These are phyloP conservation scores for Zalophus californianus DNA, from an alignment of 2,797 vertebrate species.

Conservation along the genomic window DNA sequence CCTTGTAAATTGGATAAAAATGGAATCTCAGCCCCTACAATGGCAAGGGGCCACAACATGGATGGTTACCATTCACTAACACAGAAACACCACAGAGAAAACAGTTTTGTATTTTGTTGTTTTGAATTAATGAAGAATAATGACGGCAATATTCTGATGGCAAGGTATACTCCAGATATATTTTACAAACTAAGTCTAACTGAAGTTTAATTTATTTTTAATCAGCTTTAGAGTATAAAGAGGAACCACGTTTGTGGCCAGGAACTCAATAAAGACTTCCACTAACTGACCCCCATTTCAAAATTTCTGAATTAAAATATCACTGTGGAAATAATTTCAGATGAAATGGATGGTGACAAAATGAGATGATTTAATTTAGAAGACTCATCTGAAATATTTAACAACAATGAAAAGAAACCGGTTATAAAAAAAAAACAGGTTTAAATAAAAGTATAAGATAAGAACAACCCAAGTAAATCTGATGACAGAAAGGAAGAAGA, in stretches of 20 bases:
- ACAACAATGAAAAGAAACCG: neutral
- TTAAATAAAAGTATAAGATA: conserved; percentile 47
- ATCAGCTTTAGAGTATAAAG: conserved; percentile 31
- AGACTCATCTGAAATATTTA: neutral
- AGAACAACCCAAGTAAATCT: neutral
- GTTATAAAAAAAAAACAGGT: neutral
- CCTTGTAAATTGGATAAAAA: conserved; percentile 28
- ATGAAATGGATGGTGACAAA: conserved; percentile 15
- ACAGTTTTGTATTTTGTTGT: neutral
- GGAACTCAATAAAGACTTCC: conserved; percentile 37
- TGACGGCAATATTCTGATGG: neutral
- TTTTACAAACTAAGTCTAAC: conserved; percentile 1
- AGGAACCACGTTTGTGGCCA: neutral
- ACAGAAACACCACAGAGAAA: neutral
- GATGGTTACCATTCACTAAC: neutral
- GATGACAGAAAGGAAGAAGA: neutral
- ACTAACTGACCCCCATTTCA: neutral
- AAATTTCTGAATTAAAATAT: conserved; percentile 2
- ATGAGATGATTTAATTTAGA: neutral
- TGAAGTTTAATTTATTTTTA: neutral
- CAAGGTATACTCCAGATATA: neutral
- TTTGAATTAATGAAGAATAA: neutral
- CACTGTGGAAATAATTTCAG: conserved; percentile 9
- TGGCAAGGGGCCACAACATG: neutral
- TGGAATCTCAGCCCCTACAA: neutral